Conservation (phyloP, 2,113 vertebrate species). For the Hirundichthys speculiger region DNA sequence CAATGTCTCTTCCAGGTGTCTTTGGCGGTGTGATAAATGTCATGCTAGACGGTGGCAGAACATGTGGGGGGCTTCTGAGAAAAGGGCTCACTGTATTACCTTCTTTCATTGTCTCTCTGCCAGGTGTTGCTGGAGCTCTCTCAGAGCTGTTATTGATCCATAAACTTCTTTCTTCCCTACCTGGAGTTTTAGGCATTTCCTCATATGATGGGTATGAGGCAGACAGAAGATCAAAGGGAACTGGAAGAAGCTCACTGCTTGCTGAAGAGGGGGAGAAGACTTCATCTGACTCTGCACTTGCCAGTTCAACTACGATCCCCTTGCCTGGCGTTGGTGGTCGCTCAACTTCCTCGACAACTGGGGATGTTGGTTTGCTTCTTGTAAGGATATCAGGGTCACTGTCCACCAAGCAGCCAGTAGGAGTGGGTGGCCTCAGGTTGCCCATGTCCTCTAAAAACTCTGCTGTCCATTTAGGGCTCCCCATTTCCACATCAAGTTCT, state of each 20-base stretch:
- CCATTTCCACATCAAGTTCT: slow-evolving; percentile 69
- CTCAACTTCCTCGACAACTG: slow-evolving; percentile 77
- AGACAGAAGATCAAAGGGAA: slow-evolving; percentile 30
- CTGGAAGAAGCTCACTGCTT: slow-evolving; percentile 8
- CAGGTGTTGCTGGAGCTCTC: slow-evolving; percentile 85
- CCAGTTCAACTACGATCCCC: slow-evolving; percentile 73
- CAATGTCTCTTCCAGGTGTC: slow-evolving; percentile 94
- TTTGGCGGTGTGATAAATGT: slow-evolving; percentile 87
- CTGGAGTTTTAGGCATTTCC: slow-evolving; percentile 88
- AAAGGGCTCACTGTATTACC: slow-evolving; percentile 80
- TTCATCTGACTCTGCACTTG: slow-evolving; percentile 67
- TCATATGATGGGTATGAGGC: slow-evolving; percentile 78
- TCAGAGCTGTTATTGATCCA: slow-evolving; percentile 79
- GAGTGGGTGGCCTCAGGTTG: slow-evolving; percentile 75
- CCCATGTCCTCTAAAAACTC: slow-evolving; percentile 70
- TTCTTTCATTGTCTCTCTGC: slow-evolving; percentile 73
- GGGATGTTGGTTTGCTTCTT: slow-evolving; percentile 73
- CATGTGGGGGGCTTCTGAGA: slow-evolving; percentile 83
- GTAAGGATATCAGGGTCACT: slow-evolving; percentile 76
- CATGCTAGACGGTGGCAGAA: slow-evolving; percentile 82
- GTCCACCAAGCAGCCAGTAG: slow-evolving; percentile 78
- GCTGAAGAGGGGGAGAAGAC: slow-evolving; percentile 59
- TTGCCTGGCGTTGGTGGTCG: slow-evolving; percentile 85
- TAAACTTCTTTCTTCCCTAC: slow-evolving; percentile 74
- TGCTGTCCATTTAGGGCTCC: slow-evolving; percentile 56